These are phyloP conservation scores for Cremastobaeus sp. DNA, from an alignment of 2,888 invertebrate species.

Conservation along the genomic window DNA sequence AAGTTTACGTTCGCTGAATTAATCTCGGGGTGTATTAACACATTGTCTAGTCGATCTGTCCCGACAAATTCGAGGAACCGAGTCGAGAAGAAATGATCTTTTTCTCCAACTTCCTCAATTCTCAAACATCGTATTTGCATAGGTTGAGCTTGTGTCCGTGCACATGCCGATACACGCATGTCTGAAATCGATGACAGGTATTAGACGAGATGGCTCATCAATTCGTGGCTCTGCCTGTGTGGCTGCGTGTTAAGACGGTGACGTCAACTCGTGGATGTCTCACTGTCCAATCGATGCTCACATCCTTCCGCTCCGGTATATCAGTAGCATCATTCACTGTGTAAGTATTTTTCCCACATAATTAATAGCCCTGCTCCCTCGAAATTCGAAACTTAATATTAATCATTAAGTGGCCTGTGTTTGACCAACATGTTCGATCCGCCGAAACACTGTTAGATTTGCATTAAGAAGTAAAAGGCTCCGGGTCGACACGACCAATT, in stretches of 20 bases:
- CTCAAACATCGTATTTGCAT: slow-evolving; percentile 34
- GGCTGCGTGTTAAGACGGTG: slow-evolving; percentile 11
- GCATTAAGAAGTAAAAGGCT: neutral
- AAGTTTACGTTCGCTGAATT: slow-evolving; percentile 30
- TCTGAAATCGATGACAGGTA: slow-evolving; percentile 36
- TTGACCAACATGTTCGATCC: slow-evolving; percentile 11
- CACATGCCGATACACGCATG: slow-evolving; percentile 22
- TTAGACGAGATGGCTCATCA: slow-evolving; percentile 28
- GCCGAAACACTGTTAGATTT: slow-evolving; percentile 3
- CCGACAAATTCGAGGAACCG: slow-evolving; percentile 22
- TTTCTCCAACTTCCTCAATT: slow-evolving; percentile 29
- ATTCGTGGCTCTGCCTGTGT: neutral
- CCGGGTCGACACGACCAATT: slow-evolving; percentile 19
- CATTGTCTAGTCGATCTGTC: slow-evolving; percentile 23
- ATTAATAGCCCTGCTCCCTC: slow-evolving; percentile 15
- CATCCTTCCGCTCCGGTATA: slow-evolving; percentile 20
- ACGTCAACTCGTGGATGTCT: slow-evolving; percentile 42
- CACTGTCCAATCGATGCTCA: slow-evolving; percentile 22
- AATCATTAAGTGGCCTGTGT: slow-evolving; percentile 9
- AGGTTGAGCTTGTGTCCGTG: slow-evolving; percentile 10
- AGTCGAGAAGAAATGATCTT: slow-evolving; percentile 18
- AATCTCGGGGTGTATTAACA: slow-evolving; percentile 17
- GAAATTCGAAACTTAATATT: slow-evolving; percentile 14
- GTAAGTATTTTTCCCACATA: slow-evolving; percentile 20
- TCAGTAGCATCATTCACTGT: slow-evolving; percentile 4